A percentile compares a stretch with the other conserved stretches of the same genome.
These are phyloP conservation scores for Apostichopus japonicus DNA, from an alignment of 35 echinoderm and acorn worm genomes.

Conservation along the genomic window DNA sequence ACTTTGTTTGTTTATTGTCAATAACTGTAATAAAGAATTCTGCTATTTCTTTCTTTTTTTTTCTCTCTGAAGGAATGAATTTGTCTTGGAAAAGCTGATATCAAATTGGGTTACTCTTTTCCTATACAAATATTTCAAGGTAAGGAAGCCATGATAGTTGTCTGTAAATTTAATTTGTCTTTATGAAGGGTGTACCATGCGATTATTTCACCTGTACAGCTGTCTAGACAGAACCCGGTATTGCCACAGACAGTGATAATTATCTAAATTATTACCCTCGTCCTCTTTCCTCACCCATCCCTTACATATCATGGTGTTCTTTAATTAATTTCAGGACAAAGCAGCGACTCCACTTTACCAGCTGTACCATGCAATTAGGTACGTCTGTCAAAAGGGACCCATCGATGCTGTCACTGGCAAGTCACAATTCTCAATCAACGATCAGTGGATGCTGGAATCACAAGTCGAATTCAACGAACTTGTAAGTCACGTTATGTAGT, in stretches of 20 bases:
- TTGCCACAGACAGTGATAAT: too few relatives aligned
- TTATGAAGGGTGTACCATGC: too few relatives aligned
- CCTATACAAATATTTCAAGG: conserved; percentile 25
- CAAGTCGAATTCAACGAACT: conserved; percentile 47
- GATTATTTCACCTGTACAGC: too few relatives aligned
- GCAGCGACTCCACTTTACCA: conserved; percentile 33
- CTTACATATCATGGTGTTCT: too few relatives aligned
- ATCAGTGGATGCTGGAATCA: conserved; percentile 51
- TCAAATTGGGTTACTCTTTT: conserved; percentile 28
- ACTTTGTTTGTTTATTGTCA: not conserved
- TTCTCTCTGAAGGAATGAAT: conserved; percentile 24
- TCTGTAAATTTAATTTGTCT: too few relatives aligned
- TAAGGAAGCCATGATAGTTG: not conserved
- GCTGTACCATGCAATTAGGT: conserved; percentile 65
- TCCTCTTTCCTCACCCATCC: too few relatives aligned
- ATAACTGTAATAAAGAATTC: not conserved
- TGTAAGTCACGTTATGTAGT: not conserved
- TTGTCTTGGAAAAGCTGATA: conserved; percentile 4
- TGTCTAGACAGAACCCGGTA: too few relatives aligned
- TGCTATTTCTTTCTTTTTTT: not conserved
- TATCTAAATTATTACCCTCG: too few relatives aligned
- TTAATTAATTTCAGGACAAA: conserved; percentile 18
- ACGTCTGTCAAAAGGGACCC: conserved; percentile 70
- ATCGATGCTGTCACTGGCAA: conserved; percentile 70
- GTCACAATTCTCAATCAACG: conserved; percentile 63